Percentiles rank a stretch among this genome's conserved stretches.
These are phyloP conservation scores for Opisthocomus hoazin DNA, from an alignment of 2,113 vertebrate genomes.

Conservation along the genomic window DNA sequence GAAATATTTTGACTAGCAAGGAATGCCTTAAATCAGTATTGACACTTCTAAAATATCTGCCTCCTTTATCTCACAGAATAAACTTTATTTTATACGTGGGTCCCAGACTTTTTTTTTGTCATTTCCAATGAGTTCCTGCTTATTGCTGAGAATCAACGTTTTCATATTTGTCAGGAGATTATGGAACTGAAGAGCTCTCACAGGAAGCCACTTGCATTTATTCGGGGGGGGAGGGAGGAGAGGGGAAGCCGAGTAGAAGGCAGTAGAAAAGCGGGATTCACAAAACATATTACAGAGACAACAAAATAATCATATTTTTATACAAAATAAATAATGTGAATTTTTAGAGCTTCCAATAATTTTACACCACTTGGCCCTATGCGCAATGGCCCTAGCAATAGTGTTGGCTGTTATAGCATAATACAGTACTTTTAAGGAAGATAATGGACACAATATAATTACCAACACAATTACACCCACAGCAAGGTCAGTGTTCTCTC, in stretches of 20 bases:
- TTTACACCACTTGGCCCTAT: neutral
- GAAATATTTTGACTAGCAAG: neutral
- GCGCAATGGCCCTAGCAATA: neutral
- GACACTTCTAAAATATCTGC: neutral
- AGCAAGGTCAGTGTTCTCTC: neutral
- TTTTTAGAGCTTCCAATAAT: neutral
- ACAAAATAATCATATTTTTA: neutral
- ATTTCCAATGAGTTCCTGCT: neutral
- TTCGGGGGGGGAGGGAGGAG: accelerated
- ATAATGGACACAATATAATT: neutral
- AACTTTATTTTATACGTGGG: neutral
- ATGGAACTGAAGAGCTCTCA: neutral
- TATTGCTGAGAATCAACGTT: neutral
- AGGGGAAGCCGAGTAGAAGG: too few species aligned
- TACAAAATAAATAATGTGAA: neutral
- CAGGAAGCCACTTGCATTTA: neutral
- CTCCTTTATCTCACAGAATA: neutral
- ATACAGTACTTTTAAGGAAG: neutral
- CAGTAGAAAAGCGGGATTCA: neutral
- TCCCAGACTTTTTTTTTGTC: neutral
- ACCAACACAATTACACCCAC: neutral
- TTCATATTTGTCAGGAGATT: neutral
- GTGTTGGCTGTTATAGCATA: neutral
- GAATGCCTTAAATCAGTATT: neutral
- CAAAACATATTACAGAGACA: neutral